These are phyloP conservation scores for Rotaria magnacalcarata DNA, from an alignment of 2,888 invertebrate species.

Conservation along the genomic window DNA sequence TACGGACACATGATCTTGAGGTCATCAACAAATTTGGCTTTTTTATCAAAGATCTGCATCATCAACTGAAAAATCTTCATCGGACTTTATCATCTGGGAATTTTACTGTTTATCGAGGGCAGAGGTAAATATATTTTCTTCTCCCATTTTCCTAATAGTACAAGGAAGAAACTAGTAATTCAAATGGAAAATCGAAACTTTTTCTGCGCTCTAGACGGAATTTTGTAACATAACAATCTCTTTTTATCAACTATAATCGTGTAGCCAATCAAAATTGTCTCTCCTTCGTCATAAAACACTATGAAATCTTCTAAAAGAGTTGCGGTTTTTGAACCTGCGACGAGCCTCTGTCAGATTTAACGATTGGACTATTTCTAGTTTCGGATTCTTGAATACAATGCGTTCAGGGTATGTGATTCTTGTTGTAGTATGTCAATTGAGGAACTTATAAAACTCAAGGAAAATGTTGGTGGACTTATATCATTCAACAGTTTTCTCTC, in stretches of 20 bases:
- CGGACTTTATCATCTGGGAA: neutral
- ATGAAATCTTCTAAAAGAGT: no score
- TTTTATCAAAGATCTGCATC: neutral
- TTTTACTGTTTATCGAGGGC: neutral
- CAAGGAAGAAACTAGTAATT: no score
- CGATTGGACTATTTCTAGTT: neutral
- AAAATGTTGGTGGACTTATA: neutral
- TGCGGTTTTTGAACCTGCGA: no score
- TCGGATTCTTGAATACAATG: neutral
- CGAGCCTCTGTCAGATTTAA: no score
- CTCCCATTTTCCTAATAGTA: no score
- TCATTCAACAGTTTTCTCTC: neutral
- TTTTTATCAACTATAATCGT: no score
- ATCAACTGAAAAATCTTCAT: neutral
- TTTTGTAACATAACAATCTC: no score
- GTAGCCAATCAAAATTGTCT: no score
- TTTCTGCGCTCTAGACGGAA: no score
- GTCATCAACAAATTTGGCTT: neutral
- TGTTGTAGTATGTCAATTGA: neutral
- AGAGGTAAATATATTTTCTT: neutral
- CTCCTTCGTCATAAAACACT: no score
- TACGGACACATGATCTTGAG: neutral
- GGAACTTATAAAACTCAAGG: neutral
- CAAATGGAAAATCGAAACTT: no score
- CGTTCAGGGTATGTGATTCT: neutral